These are phyloP conservation scores for Drosophila nr. perissopoda DNA, from an alignment of 2,888 invertebrate genomes.

Conservation along the genomic window DNA sequence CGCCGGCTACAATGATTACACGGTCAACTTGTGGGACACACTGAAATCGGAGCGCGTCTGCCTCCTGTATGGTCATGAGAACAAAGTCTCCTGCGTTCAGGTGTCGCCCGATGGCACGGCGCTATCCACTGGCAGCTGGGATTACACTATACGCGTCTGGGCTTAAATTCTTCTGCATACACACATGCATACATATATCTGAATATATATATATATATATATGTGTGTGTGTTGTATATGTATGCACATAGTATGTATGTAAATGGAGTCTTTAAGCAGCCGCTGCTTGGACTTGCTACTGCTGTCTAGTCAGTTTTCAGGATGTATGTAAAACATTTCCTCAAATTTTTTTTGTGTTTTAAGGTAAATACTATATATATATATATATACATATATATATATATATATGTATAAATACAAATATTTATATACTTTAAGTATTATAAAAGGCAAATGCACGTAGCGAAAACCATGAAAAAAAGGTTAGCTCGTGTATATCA, in stretches of 20 bases:
- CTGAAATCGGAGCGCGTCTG: slow-evolving; percentile 96
- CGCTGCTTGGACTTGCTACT: not conserved
- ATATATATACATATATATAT: not conserved
- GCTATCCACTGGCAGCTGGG: slow-evolving; percentile 99
- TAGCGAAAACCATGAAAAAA: slow-evolving; percentile 32
- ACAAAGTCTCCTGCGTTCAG: slow-evolving; percentile 95
- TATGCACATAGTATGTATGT: slow-evolving; percentile 15
- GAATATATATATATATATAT: not conserved
- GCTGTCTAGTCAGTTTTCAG: slow-evolving; percentile 21
- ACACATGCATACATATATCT: not conserved
- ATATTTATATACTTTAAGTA: slow-evolving; percentile 51
- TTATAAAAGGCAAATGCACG: slow-evolving; percentile 28
- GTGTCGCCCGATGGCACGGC: slow-evolving; percentile 99
- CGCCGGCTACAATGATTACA: slow-evolving; percentile 99
- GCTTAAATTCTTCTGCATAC: slow-evolving; percentile 63
- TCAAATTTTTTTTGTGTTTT: slow-evolving; percentile 27
- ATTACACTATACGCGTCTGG: slow-evolving; percentile 92
- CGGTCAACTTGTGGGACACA: slow-evolving; percentile 99
- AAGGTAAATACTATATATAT: slow-evolving; percentile 24
- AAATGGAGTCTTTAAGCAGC: slow-evolving; percentile 30
- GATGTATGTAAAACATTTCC: slow-evolving; percentile 45
- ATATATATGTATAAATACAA: slow-evolving; percentile 9
- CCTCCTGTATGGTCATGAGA: slow-evolving; percentile 97
- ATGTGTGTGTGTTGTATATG: slow-evolving; percentile 1
- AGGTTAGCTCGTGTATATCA: slow-evolving; percentile 34